Percentiles rank a stretch among this genome's conserved stretches.
Conservation (phyloP, 2,113 vertebrate genomes). For the Spermophilus dauricus region DNA sequence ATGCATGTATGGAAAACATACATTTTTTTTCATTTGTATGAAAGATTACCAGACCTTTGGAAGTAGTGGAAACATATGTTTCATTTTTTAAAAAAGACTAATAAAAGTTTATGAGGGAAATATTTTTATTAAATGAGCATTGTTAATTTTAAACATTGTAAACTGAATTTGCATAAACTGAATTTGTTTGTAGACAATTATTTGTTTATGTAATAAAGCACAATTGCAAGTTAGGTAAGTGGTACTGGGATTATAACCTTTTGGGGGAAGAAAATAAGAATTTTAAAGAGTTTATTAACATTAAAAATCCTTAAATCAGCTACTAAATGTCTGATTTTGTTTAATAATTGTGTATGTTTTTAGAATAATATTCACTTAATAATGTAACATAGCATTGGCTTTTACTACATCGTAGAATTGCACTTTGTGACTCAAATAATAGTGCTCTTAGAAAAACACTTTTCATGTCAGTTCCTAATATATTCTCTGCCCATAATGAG, state of each 20-base stretch:
- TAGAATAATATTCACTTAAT: conserved; percentile 39
- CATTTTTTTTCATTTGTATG: conserved; percentile 76
- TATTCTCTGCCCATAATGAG: background rate
- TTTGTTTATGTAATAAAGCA: conserved; percentile 9
- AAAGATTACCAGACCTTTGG: conserved; percentile 64
- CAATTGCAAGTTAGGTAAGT: conserved; percentile 33
- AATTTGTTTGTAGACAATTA: background rate
- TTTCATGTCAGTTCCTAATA: conserved; percentile 31
- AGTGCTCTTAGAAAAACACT: conserved; percentile 16
- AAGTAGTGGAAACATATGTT: conserved; percentile 76
- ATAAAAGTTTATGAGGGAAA: conserved; percentile 73
- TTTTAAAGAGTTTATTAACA: conserved; percentile 39
- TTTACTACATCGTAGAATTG: background rate
- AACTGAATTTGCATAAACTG: conserved; percentile 72
- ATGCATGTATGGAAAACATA: conserved; percentile 68
- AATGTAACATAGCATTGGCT: conserved; percentile 28
- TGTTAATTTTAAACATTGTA: conserved; percentile 67
- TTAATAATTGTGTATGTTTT: conserved; percentile 45
- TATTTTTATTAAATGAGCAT: conserved; percentile 69
- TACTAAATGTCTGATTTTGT: conserved; percentile 28
- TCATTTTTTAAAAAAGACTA: conserved; percentile 34
- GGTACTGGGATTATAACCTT: conserved; percentile 49
- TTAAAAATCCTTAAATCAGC: conserved; percentile 38
- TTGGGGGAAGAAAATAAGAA: conserved; percentile 62
- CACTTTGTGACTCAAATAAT: background rate